These are phyloP conservation scores for Xylophagus ater DNA, from an alignment of 2,888 invertebrate species.

Conservation along the genomic window DNA sequence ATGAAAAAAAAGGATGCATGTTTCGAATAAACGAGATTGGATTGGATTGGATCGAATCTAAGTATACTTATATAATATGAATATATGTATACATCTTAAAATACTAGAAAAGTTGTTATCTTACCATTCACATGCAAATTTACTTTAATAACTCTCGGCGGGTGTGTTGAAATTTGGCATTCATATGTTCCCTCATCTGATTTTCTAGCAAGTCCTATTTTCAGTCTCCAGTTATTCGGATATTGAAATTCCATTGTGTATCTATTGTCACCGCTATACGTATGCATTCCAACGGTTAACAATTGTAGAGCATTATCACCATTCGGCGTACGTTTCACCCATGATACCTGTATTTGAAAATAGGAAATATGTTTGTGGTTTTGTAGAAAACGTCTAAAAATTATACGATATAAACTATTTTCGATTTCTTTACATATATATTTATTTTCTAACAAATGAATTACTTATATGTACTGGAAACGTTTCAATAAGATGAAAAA, in stretches of 20 bases:
- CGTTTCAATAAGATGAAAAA: no score
- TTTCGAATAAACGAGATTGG: neutral
- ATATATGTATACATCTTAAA: no score
- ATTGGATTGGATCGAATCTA: no score
- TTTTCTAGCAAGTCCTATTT: conserved; percentile 42
- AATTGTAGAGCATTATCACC: conserved; percentile 52
- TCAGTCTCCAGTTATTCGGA: conserved; percentile 47
- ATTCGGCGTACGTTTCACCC: conserved; percentile 50
- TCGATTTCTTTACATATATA: no score
- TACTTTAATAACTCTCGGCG: conserved; percentile 43
- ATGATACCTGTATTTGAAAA: conserved; percentile 48
- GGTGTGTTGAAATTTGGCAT: conserved; percentile 46
- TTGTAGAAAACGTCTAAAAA: no score
- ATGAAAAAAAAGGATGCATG: conserved; percentile 1
- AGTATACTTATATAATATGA: no score
- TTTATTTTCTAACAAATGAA: no score
- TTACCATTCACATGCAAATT: conserved; percentile 42
- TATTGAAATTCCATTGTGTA: conserved; percentile 46
- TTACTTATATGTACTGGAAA: no score
- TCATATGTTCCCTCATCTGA: conserved; percentile 44
- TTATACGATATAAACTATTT: no score
- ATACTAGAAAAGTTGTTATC: conserved; percentile 17
- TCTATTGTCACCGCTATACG: conserved; percentile 55
- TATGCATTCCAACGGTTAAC: conserved; percentile 53
- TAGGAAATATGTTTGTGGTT: conserved; percentile 4